Percentiles rank a stretch among this genome's conserved stretches.
phyloP scores from a whole-genome alignment of 2,797 vertebrate species.

The Dallia pectoralis region DNA sequence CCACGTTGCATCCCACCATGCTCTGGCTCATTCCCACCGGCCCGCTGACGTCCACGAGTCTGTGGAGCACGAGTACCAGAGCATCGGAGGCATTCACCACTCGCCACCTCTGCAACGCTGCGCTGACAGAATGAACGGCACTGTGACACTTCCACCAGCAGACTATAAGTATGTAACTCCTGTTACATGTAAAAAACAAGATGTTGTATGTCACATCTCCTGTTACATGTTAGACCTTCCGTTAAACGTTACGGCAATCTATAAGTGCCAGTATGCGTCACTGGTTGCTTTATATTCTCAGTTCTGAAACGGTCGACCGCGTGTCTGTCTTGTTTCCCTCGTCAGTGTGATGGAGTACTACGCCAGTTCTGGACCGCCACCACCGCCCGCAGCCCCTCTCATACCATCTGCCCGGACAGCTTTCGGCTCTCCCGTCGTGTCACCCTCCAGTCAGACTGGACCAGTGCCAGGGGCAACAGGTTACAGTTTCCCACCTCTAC shows the following conservation, averaged over 20 bases:
- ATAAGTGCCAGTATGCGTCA: not conserved
- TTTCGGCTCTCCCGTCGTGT: conserved; percentile 74
- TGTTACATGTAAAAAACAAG: too few species aligned
- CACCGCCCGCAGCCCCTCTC: conserved; percentile 68
- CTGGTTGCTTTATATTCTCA: conserved; percentile 6
- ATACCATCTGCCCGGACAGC: conserved; percentile 83
- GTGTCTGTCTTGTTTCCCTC: conserved; percentile 8
- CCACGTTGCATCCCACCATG: conserved; percentile 65
- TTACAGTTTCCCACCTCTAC: conserved; percentile 63
- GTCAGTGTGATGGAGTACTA: conserved; percentile 80
- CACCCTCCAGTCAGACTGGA: conserved; percentile 55
- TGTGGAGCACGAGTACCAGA: conserved; percentile 88
- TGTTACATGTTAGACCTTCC: not conserved
- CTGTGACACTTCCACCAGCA: conserved; percentile 63
- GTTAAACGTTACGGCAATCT: not conserved
- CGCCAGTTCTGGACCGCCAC: conserved; percentile 67
- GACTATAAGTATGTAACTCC: conserved; percentile 78
- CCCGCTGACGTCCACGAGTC: conserved; percentile 58
- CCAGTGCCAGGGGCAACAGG: conserved; percentile 47
- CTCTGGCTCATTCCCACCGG: conserved; percentile 72
- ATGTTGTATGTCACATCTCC: not conserved
- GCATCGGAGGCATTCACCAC: conserved; percentile 80
- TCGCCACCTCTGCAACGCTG: conserved; percentile 73
- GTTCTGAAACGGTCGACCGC: conserved; percentile 18
- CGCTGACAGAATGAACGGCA: conserved; percentile 67